These are phyloP conservation scores for Hylia prasina DNA, from an alignment of 2,113 vertebrate species.

Conservation along the genomic window DNA sequence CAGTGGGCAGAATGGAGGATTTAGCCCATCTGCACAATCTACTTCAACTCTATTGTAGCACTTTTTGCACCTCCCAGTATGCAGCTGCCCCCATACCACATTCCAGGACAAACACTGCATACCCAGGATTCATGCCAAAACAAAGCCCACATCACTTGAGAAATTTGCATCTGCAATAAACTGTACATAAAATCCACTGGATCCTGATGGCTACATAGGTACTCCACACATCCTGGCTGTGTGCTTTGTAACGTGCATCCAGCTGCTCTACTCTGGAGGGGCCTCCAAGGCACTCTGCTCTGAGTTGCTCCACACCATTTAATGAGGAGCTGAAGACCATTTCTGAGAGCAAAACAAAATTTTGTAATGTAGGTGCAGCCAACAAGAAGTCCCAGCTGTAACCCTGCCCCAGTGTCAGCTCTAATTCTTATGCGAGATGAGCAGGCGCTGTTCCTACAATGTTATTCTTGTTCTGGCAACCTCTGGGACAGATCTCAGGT, in stretches of 20 bases:
- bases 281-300: background rate
- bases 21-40: background rate
- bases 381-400: background rate
- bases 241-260: rapidly evolving
- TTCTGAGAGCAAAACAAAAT: background rate
- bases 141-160: background rate
- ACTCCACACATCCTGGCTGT: rapidly evolving
- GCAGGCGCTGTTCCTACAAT: background rate
- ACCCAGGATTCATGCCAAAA: background rate
- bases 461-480: background rate
- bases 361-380: background rate
- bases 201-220: background rate
- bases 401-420: background rate
- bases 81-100: background rate
- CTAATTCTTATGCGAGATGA: background rate
- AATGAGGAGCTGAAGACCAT: background rate
- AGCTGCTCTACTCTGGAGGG: background rate
- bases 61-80: background rate
- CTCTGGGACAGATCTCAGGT: background rate
- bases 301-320: rapidly evolving
- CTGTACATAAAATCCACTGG: rapidly evolving
- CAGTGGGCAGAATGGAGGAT: background rate
- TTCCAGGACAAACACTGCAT: background rate
- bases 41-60: rapidly evolving
- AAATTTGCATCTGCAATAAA: background rate